Evolutionary conservation across 2,113 vertebrate genomes (phyloP).

Genomic region (Orcinus orca): DNA sequence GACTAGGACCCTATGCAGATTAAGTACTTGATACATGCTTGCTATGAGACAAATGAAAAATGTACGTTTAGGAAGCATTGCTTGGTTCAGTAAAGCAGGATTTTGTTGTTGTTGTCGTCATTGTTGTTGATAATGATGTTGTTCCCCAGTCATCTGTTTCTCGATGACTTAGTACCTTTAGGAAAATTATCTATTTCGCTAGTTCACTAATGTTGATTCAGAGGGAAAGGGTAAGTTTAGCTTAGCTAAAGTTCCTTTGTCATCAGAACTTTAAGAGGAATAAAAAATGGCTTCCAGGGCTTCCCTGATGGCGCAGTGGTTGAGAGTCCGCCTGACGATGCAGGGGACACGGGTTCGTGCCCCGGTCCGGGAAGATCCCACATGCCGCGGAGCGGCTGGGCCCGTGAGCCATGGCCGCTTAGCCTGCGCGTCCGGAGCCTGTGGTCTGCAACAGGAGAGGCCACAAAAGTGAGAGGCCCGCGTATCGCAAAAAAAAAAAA

Average conservation of each 20-base stretch:
- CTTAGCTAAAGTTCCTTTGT: not conserved
- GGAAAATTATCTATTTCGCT: not conserved
- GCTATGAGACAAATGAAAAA: not conserved
- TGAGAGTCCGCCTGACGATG: too few relatives aligned
- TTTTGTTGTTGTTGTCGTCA: not conserved
- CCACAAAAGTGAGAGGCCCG: too few relatives aligned
- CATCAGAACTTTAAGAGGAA: not conserved
- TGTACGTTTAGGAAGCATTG: not conserved
- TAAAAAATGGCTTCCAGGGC: not conserved
- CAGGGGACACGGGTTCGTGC: too few relatives aligned
- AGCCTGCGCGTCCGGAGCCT: too few relatives aligned
- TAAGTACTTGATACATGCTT: not conserved
- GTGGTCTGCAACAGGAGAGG: too few relatives aligned
- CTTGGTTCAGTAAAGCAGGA: not conserved
- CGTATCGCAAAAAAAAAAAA: too few relatives aligned
- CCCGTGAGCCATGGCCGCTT: too few relatives aligned
- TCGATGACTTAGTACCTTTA: not conserved
- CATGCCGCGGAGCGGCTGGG: too few relatives aligned
- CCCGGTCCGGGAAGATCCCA: too few relatives aligned
- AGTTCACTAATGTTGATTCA: not conserved
- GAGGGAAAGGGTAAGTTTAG: not conserved
- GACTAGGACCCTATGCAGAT: not conserved
- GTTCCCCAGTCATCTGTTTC: not conserved
- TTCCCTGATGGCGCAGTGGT: too few relatives aligned
- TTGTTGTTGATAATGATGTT: not conserved